Conservation (phyloP, 2,888 invertebrate species). For the Abrostola triplasia region DNA sequence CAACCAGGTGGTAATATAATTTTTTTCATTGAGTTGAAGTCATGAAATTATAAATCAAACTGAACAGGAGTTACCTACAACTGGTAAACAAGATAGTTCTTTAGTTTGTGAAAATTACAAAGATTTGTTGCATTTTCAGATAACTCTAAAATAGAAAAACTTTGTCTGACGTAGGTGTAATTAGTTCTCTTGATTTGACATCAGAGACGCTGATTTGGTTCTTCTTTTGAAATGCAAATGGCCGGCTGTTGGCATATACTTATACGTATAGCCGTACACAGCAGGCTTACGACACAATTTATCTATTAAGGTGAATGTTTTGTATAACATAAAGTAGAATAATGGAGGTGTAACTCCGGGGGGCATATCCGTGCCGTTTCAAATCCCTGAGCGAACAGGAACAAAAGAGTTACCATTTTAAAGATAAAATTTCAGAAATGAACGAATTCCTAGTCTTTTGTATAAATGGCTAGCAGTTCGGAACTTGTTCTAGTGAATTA, state of each 20-base stretch:
- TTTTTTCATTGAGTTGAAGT: too few species aligned
- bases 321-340: constrained; percentile 45
- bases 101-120: constrained; percentile 6
- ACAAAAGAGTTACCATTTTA: constrained; percentile 47
- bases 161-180: constrained; percentile 63
- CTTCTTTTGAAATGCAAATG: constrained; percentile 73
- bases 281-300: constrained; percentile 46
- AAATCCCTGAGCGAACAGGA: constrained; percentile 38
- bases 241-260: constrained; percentile 51
- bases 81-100: constrained; percentile 22
- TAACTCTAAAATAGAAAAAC: constrained; percentile 50
- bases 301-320: constrained; percentile 39
- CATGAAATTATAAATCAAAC: constrained; percentile 13
- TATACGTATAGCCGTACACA: constrained; percentile 42
- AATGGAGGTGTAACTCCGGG: constrained; percentile 40
- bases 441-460: constrained; percentile 1
- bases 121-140: constrained; percentile 4
- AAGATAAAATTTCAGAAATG: constrained; percentile 24
- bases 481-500: constrained; percentile 35
- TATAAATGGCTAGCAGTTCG: constrained; percentile 9
- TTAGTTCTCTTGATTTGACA: constrained; percentile 70
- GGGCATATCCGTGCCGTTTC: constrained; percentile 26
- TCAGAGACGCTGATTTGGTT: constrained; percentile 39
- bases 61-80: background rate
- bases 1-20: too few species aligned